A percentile compares a stretch with the other conserved stretches of the same genome.
Conservation (phyloP, 2,888 invertebrate species). For the Caenorhabditis doughertyi region DNA sequence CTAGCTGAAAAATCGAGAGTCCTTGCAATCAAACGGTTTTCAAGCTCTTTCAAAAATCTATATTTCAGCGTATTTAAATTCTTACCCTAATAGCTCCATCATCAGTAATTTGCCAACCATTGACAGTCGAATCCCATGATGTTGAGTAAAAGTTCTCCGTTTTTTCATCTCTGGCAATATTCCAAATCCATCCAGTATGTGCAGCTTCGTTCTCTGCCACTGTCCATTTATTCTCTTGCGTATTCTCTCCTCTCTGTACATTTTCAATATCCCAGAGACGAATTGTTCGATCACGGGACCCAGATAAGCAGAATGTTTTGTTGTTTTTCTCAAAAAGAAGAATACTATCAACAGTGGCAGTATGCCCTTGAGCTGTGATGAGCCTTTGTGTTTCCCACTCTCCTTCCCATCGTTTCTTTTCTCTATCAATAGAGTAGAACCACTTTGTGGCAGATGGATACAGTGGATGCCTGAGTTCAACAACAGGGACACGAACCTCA, state of each 20-base stretch:
- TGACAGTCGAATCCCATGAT: constrained; percentile 63
- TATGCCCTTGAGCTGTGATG: constrained; percentile 50
- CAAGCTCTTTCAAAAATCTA: no score
- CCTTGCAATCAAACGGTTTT: no score
- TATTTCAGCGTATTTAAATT: constrained; percentile 24
- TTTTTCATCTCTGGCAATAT: constrained; percentile 31
- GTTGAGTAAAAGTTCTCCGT: constrained; percentile 42
- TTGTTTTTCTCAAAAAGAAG: constrained; percentile 53
- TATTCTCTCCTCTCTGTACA: constrained; percentile 11
- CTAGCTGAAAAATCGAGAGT: no score
- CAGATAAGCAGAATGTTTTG: constrained; percentile 65
- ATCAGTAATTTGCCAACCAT: constrained; percentile 48
- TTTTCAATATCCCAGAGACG: constrained; percentile 66
- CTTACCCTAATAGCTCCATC: constrained; percentile 26
- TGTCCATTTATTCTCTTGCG: constrained; percentile 45
- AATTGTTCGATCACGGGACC: constrained; percentile 65
- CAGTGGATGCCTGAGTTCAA: constrained; percentile 35
- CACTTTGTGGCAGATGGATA: no score
- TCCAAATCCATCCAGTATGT: constrained; percentile 65
- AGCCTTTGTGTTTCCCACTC: constrained; percentile 52
- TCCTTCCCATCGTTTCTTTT: constrained; percentile 44
- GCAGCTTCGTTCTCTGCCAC: constrained; percentile 41
- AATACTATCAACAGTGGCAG: constrained; percentile 67
- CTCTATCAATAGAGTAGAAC: constrained; percentile 26
- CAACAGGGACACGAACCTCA: constrained; percentile 25